Evolutionary conservation across 2,113 vertebrate genomes (phyloP).

Genomic region (Grammomys dolichurus): DNA sequence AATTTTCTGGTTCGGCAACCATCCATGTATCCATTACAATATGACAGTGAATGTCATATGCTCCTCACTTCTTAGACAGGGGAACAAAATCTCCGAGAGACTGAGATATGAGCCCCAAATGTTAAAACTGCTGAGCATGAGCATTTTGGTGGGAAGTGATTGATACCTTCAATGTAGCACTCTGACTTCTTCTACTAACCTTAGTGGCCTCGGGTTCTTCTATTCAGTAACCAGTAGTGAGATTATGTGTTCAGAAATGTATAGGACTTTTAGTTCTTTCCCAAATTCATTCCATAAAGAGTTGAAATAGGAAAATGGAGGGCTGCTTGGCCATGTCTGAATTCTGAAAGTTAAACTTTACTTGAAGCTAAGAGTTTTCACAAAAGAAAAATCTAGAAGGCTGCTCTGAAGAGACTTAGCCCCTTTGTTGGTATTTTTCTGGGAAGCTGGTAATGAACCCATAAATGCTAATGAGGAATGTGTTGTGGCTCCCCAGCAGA

Average conservation of each 20-base stretch:
- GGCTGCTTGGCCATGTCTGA: background rate
- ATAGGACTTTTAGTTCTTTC: background rate
- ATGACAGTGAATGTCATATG: background rate
- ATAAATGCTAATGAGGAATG: constrained; percentile 68
- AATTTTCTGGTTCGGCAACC: background rate
- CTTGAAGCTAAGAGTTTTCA: background rate
- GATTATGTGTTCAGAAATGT: background rate
- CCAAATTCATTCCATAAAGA: background rate
- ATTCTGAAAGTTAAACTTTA: constrained; percentile 31
- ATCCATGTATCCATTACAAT: background rate
- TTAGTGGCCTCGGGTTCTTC: too few species aligned
- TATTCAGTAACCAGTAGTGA: background rate
- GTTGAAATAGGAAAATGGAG: background rate
- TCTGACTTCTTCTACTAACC: background rate
- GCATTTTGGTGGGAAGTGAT: background rate
- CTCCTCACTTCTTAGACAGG: background rate
- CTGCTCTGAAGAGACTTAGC: constrained; percentile 14
- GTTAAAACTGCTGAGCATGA: background rate
- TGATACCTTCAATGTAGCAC: background rate
- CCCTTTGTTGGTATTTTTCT: constrained; percentile 67
- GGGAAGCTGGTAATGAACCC: constrained; percentile 67
- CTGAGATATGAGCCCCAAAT: background rate
- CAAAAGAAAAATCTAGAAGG: constrained; percentile 38
- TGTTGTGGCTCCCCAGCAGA: constrained; percentile 46
- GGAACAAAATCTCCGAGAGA: background rate